These are phyloP conservation scores for Saxidomus purpurata DNA, from an alignment of 1,140 invertebrate genomes.

Conservation along the genomic window DNA sequence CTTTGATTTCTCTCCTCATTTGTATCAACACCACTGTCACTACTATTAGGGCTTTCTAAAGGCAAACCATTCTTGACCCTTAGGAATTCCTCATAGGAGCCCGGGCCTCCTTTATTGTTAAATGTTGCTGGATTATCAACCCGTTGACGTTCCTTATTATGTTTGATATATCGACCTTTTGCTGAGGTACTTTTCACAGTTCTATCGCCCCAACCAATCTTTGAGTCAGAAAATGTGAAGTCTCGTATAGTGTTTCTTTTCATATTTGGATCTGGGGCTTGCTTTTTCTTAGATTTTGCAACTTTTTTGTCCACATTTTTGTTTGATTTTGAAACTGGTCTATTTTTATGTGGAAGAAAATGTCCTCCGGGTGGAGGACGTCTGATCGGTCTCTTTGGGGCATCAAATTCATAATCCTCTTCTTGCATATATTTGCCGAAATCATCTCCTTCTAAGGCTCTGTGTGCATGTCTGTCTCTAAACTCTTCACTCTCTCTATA, in stretches of 20 bases:
- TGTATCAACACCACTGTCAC: conserved; percentile 62
- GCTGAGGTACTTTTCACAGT: conserved; percentile 64
- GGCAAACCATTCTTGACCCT: conserved; percentile 31
- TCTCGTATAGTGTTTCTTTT: conserved; percentile 65
- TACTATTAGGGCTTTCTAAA: conserved; percentile 62
- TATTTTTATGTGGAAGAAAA: neutral
- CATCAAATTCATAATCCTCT: conserved; percentile 64
- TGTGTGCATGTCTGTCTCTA: neutral
- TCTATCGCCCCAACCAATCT: conserved; percentile 66
- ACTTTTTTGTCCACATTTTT: conserved; percentile 11
- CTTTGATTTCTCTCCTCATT: conserved; percentile 20
- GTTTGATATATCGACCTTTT: conserved; percentile 64
- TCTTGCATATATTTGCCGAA: conserved; percentile 57
- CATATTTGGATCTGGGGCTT: neutral
- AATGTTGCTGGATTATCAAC: neutral
- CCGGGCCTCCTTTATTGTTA: neutral
- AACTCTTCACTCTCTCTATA: neutral
- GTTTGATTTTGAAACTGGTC: neutral
- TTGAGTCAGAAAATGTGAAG: conserved; percentile 64
- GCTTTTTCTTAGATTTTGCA: conserved; percentile 48
- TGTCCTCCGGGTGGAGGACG: neutral
- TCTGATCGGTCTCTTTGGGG: neutral
- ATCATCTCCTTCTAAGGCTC: conserved; percentile 52
- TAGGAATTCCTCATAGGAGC: conserved; percentile 61
- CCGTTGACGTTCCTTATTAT: conserved; percentile 52